Evolutionary conservation across 2,113 vertebrate species (phyloP), one percentile per base, ranked within the genome.

Genomic region (Plecturocebus donacophilus): DNA sequence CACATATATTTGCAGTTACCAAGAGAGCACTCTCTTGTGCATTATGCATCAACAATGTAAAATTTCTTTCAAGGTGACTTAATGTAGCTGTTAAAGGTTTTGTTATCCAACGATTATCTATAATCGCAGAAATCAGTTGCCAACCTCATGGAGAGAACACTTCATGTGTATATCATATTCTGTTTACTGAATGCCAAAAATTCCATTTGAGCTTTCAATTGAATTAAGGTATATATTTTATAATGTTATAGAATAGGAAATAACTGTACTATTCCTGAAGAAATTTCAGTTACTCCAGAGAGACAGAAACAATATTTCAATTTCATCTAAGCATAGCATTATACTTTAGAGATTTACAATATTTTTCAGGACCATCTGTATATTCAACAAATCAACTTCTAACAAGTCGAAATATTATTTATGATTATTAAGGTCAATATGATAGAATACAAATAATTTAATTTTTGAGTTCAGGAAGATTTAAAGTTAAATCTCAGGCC

Each of bases 51-150:
- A 45, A 68, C 35, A 92, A 54, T 19, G 19, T 11, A 54, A 73
- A 90, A 21, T n/a, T 45, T 91, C 27, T 66, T 90, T 96, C 49
- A 66, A 54, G n/a, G 47, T 61, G 45, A 93, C 13, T 93, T 91
- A 84, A 83, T 54, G 25, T 75, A 71, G 11, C 73, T 23, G 7
- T 82, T 82, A 56, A 71, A 94, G n/a, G 35, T 92, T 96, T 96
- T 73, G 13, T 83, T 90, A 68, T 79, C 45, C 35, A 86, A 86
- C 1, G 52, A 58, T n/a, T 89, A 91, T 86, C 96, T 97, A 79
- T 47, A 98, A 89, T 61, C 96, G n/a, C 38, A 94, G 47, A 93
- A 97, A 94, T 45, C 56, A 95, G 45, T 82, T 32, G 12, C 21
- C n/a, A 66, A 25, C 8, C 47, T 97, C 94, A 66, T 66, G 32